Base-by-base conservation (phyloP, 2,888 invertebrate species). In the Strigamia crassipes region DNA sequence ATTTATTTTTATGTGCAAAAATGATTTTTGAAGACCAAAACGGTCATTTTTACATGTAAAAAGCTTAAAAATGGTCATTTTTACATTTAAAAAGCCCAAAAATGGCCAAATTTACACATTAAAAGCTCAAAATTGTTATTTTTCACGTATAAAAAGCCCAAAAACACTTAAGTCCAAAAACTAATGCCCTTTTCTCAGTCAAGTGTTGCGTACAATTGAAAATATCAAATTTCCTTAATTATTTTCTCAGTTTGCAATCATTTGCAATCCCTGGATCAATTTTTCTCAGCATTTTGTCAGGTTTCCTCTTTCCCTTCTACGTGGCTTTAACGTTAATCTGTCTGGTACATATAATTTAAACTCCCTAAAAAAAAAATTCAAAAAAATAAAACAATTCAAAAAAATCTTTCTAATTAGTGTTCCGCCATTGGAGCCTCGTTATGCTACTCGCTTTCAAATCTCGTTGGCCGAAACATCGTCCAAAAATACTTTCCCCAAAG, bases 231-330 rank as follows among this genome's bases (percentile, higher is more conserved):
- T 46, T 82, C 81, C 81, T 81, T 82, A 78, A 81, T 23, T 82
- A 9, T 21, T 38, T 81, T 23, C 4, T 78, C 89, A 97, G 96
- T 89, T 91, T 99, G 87, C 99, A 99, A 92, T 96, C 99, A 83
- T 99, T 99, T 90, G 99, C 99, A 86, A 99, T 99, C 90, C 99
- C 99, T 84, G 99, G 99, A 84, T 99, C 99, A 18, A 93, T 99
- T 87, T 99, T 99, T 87, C 90, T 99, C 82, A 99, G 98, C 84
- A 97, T 99, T 85, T 90, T 99, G 81, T 96, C 97, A 83, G 99
- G 99, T 84, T 99, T 97, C 88, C 90, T 99, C 61, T 99, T 98
- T 87, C 94, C 96, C 83, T 99, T 99, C 89, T 92, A 93, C 78
- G 88, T 95, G 84, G 99, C 99, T 8, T 89, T 99, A 85, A 87